Conservation (phyloP, 2,797 vertebrate genomes). For the Typhlichthys subterraneus region DNA sequence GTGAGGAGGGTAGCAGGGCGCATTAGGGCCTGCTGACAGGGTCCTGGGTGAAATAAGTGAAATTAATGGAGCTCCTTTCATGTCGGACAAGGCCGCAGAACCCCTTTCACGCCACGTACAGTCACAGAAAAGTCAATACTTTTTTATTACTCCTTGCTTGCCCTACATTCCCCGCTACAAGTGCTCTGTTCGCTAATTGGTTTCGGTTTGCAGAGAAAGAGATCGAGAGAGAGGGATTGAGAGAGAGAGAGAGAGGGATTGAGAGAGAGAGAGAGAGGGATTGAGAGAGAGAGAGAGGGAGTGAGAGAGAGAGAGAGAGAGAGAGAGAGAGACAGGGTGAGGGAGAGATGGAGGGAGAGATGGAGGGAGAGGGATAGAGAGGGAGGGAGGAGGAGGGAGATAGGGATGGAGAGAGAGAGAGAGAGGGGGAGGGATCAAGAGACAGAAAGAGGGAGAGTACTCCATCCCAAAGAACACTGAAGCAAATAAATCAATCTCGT, state of each 20-base stretch:
- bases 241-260: neutral
- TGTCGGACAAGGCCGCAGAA: slow-evolving; percentile 88
- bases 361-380: too few species aligned
- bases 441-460: slow-evolving; percentile 77
- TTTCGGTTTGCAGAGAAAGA: slow-evolving; percentile 83
- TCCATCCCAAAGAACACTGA: slow-evolving; percentile 85
- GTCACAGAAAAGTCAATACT: slow-evolving; percentile 93
- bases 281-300: too few species aligned
- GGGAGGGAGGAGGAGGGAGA: too few species aligned
- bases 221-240: slow-evolving; percentile 59
- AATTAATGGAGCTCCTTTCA: slow-evolving; percentile 92
- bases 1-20: slow-evolving; percentile 85
- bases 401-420: too few species aligned
- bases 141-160: slow-evolving; percentile 92
- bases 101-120: slow-evolving; percentile 89
- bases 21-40: slow-evolving; percentile 89
- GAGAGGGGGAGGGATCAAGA: slow-evolving; percentile 20
- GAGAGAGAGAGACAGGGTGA: slow-evolving; percentile 41
- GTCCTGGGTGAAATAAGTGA: slow-evolving; percentile 90
- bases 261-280: slow-evolving; percentile 41
- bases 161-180: slow-evolving; percentile 90
- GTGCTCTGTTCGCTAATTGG: slow-evolving; percentile 88
- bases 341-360: too few species aligned
- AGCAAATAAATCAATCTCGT: slow-evolving; percentile 87
- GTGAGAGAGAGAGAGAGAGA: neutral